phyloP scores from a whole-genome alignment of 2,113 vertebrate species.

The Orientallactaga bullata region DNA sequence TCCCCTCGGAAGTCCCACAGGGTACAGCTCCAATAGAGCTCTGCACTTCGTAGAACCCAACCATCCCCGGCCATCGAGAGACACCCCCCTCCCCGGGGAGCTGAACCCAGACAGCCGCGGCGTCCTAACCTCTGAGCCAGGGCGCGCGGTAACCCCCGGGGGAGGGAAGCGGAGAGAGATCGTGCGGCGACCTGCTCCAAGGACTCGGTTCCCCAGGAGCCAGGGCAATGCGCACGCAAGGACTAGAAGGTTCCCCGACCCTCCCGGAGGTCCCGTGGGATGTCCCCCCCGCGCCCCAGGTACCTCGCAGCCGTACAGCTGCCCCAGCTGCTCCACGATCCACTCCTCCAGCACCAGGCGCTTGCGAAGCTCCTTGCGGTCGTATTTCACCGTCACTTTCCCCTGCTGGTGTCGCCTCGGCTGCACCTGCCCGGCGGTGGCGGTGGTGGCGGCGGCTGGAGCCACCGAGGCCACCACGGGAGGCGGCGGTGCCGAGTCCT shows the following conservation, averaged over 20 bases:
- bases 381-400: constrained; percentile 99
- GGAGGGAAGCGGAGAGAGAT: neutral
- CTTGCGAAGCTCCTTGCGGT: constrained; percentile 97
- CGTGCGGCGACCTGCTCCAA: neutral
- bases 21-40: neutral
- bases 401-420: constrained; percentile 93
- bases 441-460: no score
- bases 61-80: neutral
- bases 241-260: neutral
- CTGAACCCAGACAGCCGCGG: neutral
- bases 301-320: constrained; percentile 97
- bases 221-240: neutral
- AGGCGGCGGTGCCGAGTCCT: constrained; percentile 85
- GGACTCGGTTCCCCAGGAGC: neutral
- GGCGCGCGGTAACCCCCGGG: neutral
- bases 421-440: constrained; percentile 81
- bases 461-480: constrained; percentile 1
- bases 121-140: neutral
- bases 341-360: constrained; percentile 96
- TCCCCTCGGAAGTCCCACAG: neutral
- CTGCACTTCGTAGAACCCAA: neutral
- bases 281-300: neutral
- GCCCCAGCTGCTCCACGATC: constrained; percentile 98
- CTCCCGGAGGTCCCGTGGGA: neutral
- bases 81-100: neutral